Conservation (phyloP, 2,797 vertebrate genomes). For the Premnoplex brunnescens region DNA sequence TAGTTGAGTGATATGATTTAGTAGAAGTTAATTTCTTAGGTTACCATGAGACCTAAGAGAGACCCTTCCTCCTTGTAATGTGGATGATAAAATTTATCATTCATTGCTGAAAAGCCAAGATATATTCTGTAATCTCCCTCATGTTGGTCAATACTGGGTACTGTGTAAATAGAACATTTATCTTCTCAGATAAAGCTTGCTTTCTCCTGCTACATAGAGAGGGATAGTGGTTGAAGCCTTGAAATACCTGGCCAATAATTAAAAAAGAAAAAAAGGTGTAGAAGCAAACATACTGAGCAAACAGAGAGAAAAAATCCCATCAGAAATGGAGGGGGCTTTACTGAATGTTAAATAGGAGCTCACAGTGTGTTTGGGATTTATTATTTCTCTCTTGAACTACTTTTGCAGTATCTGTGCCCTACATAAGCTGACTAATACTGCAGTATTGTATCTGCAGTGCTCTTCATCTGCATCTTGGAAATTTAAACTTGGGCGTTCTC, state of each 20-base stretch:
- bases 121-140: neutral
- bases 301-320: neutral
- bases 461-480: constrained; percentile 33
- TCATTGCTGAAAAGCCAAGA: neutral
- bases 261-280: neutral
- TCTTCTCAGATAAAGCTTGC: neutral
- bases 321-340: neutral
- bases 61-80: neutral
- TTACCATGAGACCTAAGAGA: neutral
- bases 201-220: neutral
- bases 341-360: neutral
- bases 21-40: neutral
- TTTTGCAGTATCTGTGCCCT: constrained; percentile 44
- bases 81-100: neutral
- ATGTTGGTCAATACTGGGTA: neutral
- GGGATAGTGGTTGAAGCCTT: neutral
- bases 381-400: constrained; percentile 39
- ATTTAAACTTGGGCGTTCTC: neutral
- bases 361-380: neutral
- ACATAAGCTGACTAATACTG: constrained; percentile 64
- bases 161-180: neutral
- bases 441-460: constrained; percentile 54
- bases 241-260: neutral
- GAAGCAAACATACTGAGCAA: neutral
- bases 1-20: neutral